Evolutionary conservation across 2,113 vertebrate species (phyloP).

Genomic region (Halcyon senegalensis): DNA sequence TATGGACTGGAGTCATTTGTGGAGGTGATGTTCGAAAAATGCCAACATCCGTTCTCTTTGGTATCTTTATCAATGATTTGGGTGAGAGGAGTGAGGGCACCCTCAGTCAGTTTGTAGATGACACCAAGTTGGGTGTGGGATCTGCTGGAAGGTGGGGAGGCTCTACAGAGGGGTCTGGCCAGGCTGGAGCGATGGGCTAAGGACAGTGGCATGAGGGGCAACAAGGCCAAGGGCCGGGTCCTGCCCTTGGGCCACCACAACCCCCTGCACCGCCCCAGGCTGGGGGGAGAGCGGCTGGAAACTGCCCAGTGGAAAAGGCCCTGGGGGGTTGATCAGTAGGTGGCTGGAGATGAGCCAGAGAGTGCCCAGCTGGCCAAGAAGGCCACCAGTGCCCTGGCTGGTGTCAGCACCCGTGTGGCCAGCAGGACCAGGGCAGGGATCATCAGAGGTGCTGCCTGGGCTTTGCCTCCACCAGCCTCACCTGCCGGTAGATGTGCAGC

Average conservation of each 20-base stretch:
- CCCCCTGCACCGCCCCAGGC: background rate
- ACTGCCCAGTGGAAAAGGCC: background rate
- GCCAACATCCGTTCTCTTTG: background rate
- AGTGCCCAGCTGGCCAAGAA: too few relatives aligned
- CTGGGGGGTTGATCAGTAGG: background rate
- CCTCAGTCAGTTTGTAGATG: background rate
- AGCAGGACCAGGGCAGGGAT: too few relatives aligned
- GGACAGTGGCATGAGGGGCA: background rate
- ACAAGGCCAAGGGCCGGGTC: background rate
- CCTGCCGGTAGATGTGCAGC: slow-evolving; percentile 59
- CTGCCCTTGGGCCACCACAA: background rate
- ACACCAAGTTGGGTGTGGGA: background rate
- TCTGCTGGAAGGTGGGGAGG: background rate
- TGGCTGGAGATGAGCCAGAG: too few relatives aligned
- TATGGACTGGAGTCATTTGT: background rate
- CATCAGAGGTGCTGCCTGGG: background rate
- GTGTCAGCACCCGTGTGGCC: background rate
- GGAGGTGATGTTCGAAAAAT: background rate
- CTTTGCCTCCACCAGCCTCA: background rate
- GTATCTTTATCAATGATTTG: background rate
- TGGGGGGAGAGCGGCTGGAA: background rate
- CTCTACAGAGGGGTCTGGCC: background rate
- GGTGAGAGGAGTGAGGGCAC: background rate
- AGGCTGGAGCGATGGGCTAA: background rate
- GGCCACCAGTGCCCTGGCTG: background rate